Evolutionary conservation across 2,113 vertebrate species (phyloP).

Genomic region (Emydura subglobosa): DNA sequence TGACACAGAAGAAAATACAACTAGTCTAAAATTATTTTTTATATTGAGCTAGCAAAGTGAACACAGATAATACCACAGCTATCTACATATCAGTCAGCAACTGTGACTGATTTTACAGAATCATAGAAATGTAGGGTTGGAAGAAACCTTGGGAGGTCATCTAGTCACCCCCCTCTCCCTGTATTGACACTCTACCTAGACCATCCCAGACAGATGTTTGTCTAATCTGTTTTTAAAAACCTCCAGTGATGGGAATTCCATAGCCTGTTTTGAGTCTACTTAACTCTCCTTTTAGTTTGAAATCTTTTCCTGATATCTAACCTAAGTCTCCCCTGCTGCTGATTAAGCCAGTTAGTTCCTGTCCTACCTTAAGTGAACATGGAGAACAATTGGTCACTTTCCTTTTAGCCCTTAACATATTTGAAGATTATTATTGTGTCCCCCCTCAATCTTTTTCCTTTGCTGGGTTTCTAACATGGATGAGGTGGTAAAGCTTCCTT

Average conservation of each 20-base stretch:
- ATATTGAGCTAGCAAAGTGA: background rate
- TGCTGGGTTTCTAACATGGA: background rate
- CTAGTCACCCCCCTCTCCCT: background rate
- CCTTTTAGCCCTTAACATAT: background rate
- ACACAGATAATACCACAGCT: background rate
- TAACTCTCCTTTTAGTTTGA: background rate
- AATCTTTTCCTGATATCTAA: background rate
- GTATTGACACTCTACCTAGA: background rate
- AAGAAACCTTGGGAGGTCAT: background rate
- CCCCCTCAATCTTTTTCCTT: background rate
- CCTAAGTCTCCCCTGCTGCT: background rate
- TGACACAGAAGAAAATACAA: background rate
- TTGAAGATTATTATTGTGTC: background rate
- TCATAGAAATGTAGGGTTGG: background rate
- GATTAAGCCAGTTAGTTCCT: background rate
- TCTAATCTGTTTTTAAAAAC: background rate
- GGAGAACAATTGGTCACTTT: background rate
- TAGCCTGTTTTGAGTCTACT: background rate
- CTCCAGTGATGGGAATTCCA: background rate
- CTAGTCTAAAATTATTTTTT: background rate
- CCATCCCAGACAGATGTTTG: background rate
- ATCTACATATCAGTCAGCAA: background rate
- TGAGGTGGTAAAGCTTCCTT: background rate
- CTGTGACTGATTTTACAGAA: background rate
- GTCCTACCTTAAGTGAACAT: background rate